A percentile compares a stretch with the other conserved stretches of the same genome.
phyloP scores from a whole-genome alignment of 1,140 invertebrate species.

The Trigoniulus corallinus region DNA sequence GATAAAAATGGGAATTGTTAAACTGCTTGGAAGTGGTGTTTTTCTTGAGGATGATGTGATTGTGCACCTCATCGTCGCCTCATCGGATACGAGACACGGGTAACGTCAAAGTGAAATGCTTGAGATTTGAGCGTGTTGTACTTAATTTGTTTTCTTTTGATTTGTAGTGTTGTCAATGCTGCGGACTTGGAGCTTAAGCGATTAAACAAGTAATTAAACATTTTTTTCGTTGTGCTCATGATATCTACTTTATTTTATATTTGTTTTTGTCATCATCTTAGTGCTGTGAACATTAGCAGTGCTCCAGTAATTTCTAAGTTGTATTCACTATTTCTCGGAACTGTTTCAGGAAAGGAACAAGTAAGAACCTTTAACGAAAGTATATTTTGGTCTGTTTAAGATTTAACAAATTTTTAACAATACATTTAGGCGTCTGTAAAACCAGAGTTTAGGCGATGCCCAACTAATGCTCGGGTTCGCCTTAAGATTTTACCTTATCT shows the following conservation, averaged over 20 bases:
- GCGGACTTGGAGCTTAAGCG: slow-evolving; percentile 57
- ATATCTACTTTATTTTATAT: slow-evolving; percentile 16
- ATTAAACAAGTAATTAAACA: slow-evolving; percentile 38
- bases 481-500: slow-evolving; percentile 71
- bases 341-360: slow-evolving; percentile 34
- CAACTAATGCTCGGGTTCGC: slow-evolving; percentile 60
- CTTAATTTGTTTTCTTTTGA: not conserved
- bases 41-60: slow-evolving; percentile 56
- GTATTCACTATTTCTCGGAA: slow-evolving; percentile 60
- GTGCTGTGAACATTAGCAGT: slow-evolving; percentile 56
- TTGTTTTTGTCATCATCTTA: no score
- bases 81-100: slow-evolving; percentile 57
- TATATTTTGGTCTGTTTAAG: not conserved
- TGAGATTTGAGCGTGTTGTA: not conserved
- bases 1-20: slow-evolving; percentile 60
- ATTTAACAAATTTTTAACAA: slow-evolving; percentile 4
- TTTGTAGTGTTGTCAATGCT: slow-evolving; percentile 54
- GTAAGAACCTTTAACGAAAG: slow-evolving; percentile 10
- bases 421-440: slow-evolving; percentile 26
- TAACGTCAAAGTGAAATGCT: slow-evolving; percentile 7
- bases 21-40: slow-evolving; percentile 58
- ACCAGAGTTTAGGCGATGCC: slow-evolving; percentile 44
- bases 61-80: slow-evolving; percentile 60
- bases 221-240: slow-evolving; percentile 6
- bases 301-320: slow-evolving; percentile 47